Evolutionary conservation across 2,888 invertebrate species (phyloP), one percentile per base, ranked within the genome.

Genomic region (Hoplodrina blanda): DNA sequence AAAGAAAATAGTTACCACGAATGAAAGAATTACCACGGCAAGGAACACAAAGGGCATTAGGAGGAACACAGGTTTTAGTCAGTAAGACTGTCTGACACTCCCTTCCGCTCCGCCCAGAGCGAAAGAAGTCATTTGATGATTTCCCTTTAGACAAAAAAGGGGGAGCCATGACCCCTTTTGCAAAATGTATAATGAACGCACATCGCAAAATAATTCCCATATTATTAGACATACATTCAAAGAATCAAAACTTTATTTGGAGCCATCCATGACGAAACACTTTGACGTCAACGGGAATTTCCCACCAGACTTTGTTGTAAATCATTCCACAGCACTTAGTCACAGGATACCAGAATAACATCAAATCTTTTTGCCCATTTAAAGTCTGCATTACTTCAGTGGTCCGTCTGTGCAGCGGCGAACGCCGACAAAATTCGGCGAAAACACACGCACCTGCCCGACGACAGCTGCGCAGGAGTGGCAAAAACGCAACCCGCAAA

Each of bases 391-490:
- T 83, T 59, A 72, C 67, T 70, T 62, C 61, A 74, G 62, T 71
- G 71, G 82, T 78, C 70, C 71, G 61, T 70, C 54, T 67, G 37
- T 73, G 62, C 68, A 62, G 67, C 57, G 61, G 53, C 66, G 46
- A 69, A 62, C 65, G 67, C 80, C 81, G 81, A 75, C 82, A 46
- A 83, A 85, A 83, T 90, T 89, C 88, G 90, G 80, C 91, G 90
- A 91, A 92, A 85, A 75, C 73, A 56, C 57, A 69, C 68, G 83
- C 93, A 93, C 92, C 93, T 93, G 93, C 86, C 85, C 57, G 67
- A 20, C 78, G 83, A 68, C 88, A 85, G 86, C 86, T 88, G 88
- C 85, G 73, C 71, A 65, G 57, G 68, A 67, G 61, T 66, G 66
- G 76, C 69, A 78, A 80, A 85, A 84, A 84, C 78, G 76, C 80